phyloP scores from a whole-genome alignment of 2,797 vertebrate species.

The Lophotriccus pileatus region DNA sequence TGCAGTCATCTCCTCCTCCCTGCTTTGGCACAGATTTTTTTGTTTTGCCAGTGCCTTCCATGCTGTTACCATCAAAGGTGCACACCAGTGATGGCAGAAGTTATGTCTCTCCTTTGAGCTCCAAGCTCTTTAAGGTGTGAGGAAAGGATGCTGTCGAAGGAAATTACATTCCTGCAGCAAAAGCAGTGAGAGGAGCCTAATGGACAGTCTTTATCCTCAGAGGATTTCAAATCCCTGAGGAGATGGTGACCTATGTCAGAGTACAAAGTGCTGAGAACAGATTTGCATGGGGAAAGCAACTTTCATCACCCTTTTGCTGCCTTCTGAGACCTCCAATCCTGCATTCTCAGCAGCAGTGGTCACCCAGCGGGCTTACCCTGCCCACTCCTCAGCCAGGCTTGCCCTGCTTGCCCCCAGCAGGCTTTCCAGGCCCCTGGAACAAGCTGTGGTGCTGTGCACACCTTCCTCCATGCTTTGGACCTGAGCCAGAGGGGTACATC shows the following conservation, averaged over 20 bases:
- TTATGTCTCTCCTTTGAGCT: background rate
- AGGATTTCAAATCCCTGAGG: background rate
- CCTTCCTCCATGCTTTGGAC: background rate
- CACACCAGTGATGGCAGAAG: background rate
- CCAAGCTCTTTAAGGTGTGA: background rate
- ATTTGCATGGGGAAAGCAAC: background rate
- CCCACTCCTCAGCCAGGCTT: background rate
- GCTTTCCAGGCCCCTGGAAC: accelerated
- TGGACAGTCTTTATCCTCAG: background rate
- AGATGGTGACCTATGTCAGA: accelerated
- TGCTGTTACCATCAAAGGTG: background rate
- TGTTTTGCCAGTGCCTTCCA: background rate
- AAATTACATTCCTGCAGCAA: background rate
- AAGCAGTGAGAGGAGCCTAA: background rate
- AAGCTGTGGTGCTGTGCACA: background rate
- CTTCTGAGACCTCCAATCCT: background rate
- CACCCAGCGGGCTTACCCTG: background rate
- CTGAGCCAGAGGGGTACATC: background rate
- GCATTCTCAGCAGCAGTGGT: accelerated
- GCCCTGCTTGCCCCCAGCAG: accelerated
- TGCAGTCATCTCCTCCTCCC: background rate
- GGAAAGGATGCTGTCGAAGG: background rate
- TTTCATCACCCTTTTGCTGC: background rate
- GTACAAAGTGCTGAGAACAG: background rate
- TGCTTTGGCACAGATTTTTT: background rate